Evolutionary conservation across 2,888 invertebrate genomes (phyloP), one percentile per base, ranked within the genome.

Genomic region (Andrena dorsata): DNA sequence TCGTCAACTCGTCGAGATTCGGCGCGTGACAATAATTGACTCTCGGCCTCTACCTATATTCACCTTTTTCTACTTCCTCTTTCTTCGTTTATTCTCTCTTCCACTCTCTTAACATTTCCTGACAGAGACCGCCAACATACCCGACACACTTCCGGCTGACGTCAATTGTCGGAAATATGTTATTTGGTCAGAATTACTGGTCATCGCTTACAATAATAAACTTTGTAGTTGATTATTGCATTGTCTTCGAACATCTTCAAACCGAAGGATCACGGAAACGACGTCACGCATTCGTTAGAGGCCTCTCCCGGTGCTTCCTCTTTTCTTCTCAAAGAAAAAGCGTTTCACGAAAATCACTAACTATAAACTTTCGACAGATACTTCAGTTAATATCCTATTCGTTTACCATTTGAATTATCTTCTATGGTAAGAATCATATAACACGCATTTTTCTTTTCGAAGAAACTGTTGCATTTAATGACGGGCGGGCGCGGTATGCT

Each of bases 161-260:
- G 73, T 70, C 72, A 35, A 69, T 23, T 32, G 74, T 58, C 77
- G 82, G 74, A 74, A 58, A 78, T 71, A 78, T 53, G 78, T 74
- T 70, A 78, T 82, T 74, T 82, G 78, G 82, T 78, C 74, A 82
- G 23, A 81, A 64, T 82, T 83, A 83, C 83, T 83, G 83, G 83
- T 83, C 83, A 83, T 83, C 74, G 70, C 82, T 83, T 84, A 81
- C 69, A 61, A 68, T 65, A 75, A 68, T 80, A 65, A 73, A 74
- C 41, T 30, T 56, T 68, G 71, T 61, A 58, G 28, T 63, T 47
- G 53, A 49, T 56, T 26, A 53, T 53, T 28, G 69, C 64, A 23
- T 72, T 53, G 72, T 72, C 61, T 26, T 61, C 65, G 65, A 8
- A 8, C 16, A 65, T 66, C 61, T 35, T 61, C 61, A 0, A 20